phyloP scores from a whole-genome alignment of 1,140 invertebrate species.

The Danaus plexippus region DNA sequence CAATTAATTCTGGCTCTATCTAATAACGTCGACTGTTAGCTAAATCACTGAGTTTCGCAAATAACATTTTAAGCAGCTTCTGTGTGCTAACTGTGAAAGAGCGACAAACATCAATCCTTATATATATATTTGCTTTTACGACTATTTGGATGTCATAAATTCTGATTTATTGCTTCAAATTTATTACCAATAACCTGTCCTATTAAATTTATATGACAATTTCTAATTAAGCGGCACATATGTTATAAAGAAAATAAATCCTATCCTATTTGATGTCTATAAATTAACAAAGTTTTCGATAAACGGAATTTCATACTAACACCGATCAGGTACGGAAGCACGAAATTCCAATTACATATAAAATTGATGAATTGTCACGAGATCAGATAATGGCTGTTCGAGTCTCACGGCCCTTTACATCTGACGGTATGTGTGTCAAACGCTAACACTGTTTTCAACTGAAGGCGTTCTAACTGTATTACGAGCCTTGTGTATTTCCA shows the following conservation, averaged over 20 bases:
- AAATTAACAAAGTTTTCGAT: too few relatives aligned
- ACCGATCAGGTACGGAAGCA: slow-evolving; percentile 1
- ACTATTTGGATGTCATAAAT: too few relatives aligned
- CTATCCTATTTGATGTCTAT: too few relatives aligned
- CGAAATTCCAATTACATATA: slow-evolving; percentile 24
- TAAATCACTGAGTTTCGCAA: too few relatives aligned
- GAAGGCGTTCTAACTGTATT: slow-evolving; percentile 9
- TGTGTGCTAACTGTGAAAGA: too few relatives aligned
- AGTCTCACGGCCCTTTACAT: slow-evolving; percentile 50
- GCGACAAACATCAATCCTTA: too few relatives aligned
- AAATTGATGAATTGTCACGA: slow-evolving; percentile 19
- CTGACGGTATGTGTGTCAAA: slow-evolving; percentile 56
- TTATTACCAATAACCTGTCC: slow-evolving; percentile 9
- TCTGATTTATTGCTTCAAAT: neutral
- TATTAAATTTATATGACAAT: neutral
- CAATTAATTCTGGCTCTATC: too few relatives aligned
- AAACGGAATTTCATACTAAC: too few relatives aligned
- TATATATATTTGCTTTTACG: too few relatives aligned
- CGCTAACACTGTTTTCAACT: slow-evolving; percentile 23
- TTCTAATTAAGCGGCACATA: slow-evolving; percentile 8
- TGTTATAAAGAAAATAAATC: neutral
- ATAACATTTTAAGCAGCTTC: too few relatives aligned
- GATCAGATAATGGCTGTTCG: slow-evolving; percentile 54
- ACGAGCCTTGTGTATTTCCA: too few relatives aligned
- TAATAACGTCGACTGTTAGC: too few relatives aligned